Conservation (phyloP, 2,888 invertebrate species). For the Torymus texanus region DNA sequence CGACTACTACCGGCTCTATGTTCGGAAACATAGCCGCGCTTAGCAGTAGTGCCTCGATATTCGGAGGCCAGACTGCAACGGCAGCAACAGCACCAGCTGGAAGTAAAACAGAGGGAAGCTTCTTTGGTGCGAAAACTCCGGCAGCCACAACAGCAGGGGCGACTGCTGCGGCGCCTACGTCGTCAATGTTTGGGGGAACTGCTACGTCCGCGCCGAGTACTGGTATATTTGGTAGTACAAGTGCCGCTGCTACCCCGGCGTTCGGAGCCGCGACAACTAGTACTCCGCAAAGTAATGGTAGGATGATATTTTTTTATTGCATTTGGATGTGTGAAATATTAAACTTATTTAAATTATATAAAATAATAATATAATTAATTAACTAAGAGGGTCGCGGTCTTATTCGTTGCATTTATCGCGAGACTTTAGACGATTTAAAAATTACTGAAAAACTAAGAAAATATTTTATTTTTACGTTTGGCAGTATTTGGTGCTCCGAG, state of each 20-base stretch:
- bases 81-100: not conserved
- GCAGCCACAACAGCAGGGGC: not conserved
- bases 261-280: slow-evolving; percentile 49
- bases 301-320: no score
- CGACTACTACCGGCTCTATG: not conserved
- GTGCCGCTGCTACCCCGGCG: no score
- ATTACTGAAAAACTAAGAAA: no score
- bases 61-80: slow-evolving; percentile 26
- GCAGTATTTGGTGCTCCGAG: no score
- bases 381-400: no score
- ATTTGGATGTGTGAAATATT: not conserved
- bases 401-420: no score
- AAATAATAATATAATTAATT: no score
- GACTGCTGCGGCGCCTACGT: not conserved
- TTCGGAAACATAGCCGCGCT: slow-evolving; percentile 49
- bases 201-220: not conserved
- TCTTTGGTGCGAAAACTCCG: slow-evolving; percentile 6
- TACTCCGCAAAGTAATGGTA: slow-evolving; percentile 17
- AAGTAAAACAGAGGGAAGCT: slow-evolving; percentile 6
- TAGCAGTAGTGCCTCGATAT: slow-evolving; percentile 7
- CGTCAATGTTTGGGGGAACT: slow-evolving; percentile 36
- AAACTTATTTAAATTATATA: not conserved
- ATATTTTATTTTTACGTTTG: no score
- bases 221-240: slow-evolving; percentile 49
- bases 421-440: no score